phyloP scores from a whole-genome alignment of 2,888 invertebrate genomes.

The Mythimna pallens region DNA sequence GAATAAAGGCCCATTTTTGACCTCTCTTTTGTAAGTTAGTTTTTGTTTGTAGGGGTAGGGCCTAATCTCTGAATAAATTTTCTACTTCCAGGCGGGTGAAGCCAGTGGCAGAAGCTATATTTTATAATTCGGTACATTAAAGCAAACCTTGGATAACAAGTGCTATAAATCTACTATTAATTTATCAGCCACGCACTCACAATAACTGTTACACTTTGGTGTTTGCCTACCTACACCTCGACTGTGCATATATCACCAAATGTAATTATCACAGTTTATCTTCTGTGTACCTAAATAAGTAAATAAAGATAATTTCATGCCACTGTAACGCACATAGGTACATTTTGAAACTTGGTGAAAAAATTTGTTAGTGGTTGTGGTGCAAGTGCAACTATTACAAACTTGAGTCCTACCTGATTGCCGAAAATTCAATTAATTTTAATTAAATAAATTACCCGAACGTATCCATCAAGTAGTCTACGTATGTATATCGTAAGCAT shows the following conservation, averaged over 20 bases:
- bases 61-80: too few species aligned
- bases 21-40: too few species aligned
- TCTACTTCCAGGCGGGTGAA: too few species aligned
- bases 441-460: neutral
- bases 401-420: neutral
- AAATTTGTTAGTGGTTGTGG: neutral
- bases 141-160: neutral
- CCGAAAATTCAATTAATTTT: neutral
- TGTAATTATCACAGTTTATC: slow-evolving; percentile 54
- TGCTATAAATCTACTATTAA: neutral
- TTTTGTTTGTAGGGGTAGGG: too few species aligned
- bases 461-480: neutral
- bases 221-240: slow-evolving; percentile 7
- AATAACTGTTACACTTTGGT: slow-evolving; percentile 15
- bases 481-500: neutral
- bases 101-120: neutral
- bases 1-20: too few species aligned
- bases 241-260: slow-evolving; percentile 38
- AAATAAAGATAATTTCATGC: slow-evolving; percentile 49
- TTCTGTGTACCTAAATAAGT: slow-evolving; percentile 15
- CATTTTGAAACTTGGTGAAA: slow-evolving; percentile 8
- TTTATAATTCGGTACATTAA: neutral
- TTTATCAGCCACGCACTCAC: slow-evolving; percentile 14
- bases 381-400: slow-evolving; percentile 1
- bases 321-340: slow-evolving; percentile 13